Evolutionary conservation across 2,113 vertebrate species (phyloP).

Genomic region (Camelus dromedarius): DNA sequence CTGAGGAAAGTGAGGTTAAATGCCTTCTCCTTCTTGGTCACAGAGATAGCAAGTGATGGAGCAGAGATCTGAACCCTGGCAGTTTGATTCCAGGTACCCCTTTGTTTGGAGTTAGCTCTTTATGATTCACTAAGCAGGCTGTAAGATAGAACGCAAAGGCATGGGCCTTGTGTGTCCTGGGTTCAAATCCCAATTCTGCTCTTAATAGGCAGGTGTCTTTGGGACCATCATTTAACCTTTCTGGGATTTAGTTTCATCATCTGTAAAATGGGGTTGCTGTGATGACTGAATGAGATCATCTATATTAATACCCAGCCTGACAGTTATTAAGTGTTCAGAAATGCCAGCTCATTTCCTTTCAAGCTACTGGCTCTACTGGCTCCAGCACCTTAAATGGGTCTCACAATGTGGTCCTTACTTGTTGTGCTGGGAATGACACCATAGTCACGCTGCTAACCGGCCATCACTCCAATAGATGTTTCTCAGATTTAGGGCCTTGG

Average conservation of each 20-base stretch:
- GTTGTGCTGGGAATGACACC: not conserved
- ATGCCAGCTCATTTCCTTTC: not conserved
- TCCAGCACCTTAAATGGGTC: not conserved
- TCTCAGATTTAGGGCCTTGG: slow-evolving; percentile 67
- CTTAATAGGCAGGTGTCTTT: not conserved
- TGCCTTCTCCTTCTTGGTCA: not conserved
- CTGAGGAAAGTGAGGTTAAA: not conserved
- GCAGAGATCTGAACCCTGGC: not conserved
- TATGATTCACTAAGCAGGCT: not conserved
- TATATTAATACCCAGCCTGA: not conserved
- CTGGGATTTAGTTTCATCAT: not conserved
- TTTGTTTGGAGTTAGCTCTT: not conserved
- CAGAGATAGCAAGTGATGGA: not conserved
- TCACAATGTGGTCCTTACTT: not conserved
- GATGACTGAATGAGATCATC: not conserved
- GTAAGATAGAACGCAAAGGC: not conserved
- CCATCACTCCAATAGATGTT: slow-evolving; percentile 11
- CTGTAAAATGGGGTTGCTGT: not conserved
- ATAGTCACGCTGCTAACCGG: not conserved
- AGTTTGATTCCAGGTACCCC: not conserved
- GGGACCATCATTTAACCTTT: not conserved
- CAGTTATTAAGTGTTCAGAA: not conserved
- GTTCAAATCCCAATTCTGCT: not conserved
- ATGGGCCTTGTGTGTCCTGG: not conserved
- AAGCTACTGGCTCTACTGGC: not conserved